Percentiles rank a stretch among this genome's conserved stretches.
Evolutionary conservation across 2,888 invertebrate species (phyloP).

Genomic region (Drosophila prolongata): DNA sequence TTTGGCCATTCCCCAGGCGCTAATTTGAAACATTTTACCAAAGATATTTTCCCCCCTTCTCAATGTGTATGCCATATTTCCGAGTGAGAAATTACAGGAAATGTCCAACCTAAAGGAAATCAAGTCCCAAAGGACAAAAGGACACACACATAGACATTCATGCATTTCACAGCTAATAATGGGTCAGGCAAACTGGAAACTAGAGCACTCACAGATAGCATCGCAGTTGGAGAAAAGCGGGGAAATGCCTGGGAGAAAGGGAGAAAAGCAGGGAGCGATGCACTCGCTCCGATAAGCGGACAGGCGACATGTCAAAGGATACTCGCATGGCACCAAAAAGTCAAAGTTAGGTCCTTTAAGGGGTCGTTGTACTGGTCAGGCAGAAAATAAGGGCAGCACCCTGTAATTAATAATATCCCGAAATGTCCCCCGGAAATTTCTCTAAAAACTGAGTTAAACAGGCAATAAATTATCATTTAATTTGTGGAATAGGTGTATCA

Average conservation of each 20-base stretch:
- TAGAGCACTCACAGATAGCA: conserved; percentile 69
- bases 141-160: conserved; percentile 35
- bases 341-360: conserved; percentile 24
- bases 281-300: conserved; percentile 69
- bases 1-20: conserved; percentile 63
- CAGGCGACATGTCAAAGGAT: conserved; percentile 36
- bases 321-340: conserved; percentile 33
- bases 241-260: conserved; percentile 13
- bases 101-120: conserved; percentile 60
- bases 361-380: conserved; percentile 36
- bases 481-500: neutral
- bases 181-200: conserved; percentile 62
- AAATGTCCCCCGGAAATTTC: conserved; percentile 52
- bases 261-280: conserved; percentile 64
- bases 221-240: conserved; percentile 26
- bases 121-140: conserved; percentile 73
- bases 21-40: conserved; percentile 57
- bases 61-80: conserved; percentile 21
- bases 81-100: conserved; percentile 72
- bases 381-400: conserved; percentile 11
- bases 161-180: conserved; percentile 52
- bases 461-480: conserved; percentile 9
- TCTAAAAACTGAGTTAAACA: conserved; percentile 57
- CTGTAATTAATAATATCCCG: conserved; percentile 67
- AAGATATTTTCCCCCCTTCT: conserved; percentile 8